A percentile compares a stretch with the other conserved stretches of the same genome.
These are phyloP conservation scores for Cephalopachus bancanus DNA, from an alignment of 2,797 vertebrate genomes.

Conservation along the genomic window DNA sequence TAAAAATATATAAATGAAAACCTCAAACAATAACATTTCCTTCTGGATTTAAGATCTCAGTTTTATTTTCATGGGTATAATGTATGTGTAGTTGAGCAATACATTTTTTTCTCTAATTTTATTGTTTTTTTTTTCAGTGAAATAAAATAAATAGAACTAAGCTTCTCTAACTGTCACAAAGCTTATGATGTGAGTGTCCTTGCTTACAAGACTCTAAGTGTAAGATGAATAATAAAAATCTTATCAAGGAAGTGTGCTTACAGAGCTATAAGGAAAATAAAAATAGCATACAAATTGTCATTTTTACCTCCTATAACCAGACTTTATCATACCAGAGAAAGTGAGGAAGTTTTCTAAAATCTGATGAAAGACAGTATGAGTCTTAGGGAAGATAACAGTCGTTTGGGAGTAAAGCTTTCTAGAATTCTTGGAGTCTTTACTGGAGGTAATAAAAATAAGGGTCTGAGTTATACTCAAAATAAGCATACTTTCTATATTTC, in stretches of 20 bases:
- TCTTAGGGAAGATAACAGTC: not conserved
- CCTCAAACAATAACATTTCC: constrained; percentile 60
- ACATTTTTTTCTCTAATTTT: not conserved
- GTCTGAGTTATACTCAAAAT: not conserved
- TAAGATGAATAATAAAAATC: not conserved
- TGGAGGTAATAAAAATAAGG: not conserved
- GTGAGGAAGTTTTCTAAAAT: constrained; percentile 1
- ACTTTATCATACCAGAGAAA: not conserved
- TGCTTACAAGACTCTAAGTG: not conserved
- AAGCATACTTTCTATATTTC: not conserved
- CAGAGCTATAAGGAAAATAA: not conserved
- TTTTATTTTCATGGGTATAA: constrained; percentile 61
- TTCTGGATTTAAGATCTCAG: constrained; percentile 46
- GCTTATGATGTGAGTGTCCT: not conserved
- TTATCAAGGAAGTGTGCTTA: not conserved
- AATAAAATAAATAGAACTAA: not conserved
- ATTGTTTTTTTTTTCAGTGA: constrained; percentile 61
- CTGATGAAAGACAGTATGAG: not conserved
- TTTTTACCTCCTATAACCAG: not conserved
- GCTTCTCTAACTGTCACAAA: constrained; percentile 46
- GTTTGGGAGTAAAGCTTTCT: not conserved
- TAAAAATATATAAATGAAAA: constrained; percentile 56
- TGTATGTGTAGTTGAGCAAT: not conserved
- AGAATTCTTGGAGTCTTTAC: constrained; percentile 1
- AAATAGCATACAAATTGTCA: not conserved